A percentile compares a stretch with the other conserved stretches of the same genome.
Evolutionary conservation across 2,797 vertebrate species (phyloP).

Genomic region (Siniperca undulata): DNA sequence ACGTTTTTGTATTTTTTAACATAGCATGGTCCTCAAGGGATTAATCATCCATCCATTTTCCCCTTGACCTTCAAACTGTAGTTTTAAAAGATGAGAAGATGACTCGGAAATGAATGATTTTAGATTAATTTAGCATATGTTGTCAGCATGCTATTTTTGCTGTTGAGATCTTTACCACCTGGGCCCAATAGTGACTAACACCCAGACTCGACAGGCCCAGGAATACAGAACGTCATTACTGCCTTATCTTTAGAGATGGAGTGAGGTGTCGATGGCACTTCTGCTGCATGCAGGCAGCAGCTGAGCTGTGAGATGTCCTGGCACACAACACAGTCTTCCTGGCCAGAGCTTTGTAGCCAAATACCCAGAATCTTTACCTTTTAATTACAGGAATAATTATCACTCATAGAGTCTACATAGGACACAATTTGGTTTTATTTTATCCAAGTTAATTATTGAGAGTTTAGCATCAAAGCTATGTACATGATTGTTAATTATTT

Average conservation of each 20-base stretch:
- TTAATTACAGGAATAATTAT: conserved; percentile 66
- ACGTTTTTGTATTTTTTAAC: conserved; percentile 10
- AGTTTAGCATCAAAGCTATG: not conserved
- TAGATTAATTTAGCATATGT: conserved; percentile 71
- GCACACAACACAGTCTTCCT: conserved; percentile 68
- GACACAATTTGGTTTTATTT: conserved; percentile 3
- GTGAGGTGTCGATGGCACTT: conserved; percentile 81
- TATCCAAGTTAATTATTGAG: not conserved
- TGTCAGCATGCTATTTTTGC: conserved; percentile 65
- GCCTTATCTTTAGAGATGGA: conserved; percentile 82
- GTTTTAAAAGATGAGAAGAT: conserved; percentile 22
- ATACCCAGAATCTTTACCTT: conserved; percentile 72
- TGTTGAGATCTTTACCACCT: conserved; percentile 65
- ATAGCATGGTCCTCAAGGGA: not conserved
- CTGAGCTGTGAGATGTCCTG: conserved; percentile 84
- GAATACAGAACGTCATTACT: conserved; percentile 75
- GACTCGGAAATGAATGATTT: conserved; percentile 42
- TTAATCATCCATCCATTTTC: not conserved
- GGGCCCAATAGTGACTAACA: conserved; percentile 73
- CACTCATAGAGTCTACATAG: not conserved
- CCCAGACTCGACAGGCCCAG: conserved; percentile 60
- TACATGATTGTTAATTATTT: not conserved
- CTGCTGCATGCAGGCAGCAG: conserved; percentile 80
- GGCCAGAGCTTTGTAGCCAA: conserved; percentile 69
- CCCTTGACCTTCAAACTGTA: conserved; percentile 31